These are phyloP conservation scores for Colaptes auratus DNA, from an alignment of 2,113 vertebrate genomes.

Conservation along the genomic window DNA sequence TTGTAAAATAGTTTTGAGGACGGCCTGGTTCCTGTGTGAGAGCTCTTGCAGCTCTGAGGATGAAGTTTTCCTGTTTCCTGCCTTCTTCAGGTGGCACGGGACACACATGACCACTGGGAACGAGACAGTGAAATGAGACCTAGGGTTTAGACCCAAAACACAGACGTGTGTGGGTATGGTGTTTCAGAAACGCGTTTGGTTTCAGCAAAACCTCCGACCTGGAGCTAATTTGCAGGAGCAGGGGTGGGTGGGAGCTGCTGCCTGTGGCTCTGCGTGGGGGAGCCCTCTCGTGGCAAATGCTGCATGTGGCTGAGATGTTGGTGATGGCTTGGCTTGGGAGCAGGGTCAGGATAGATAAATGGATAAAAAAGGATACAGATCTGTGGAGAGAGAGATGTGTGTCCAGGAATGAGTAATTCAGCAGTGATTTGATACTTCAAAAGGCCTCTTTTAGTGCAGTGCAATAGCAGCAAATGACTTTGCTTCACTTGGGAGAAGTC, in stretches of 20 bases:
- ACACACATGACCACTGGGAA: not conserved
- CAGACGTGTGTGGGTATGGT: not conserved
- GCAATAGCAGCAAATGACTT: not conserved
- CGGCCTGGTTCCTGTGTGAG: not conserved
- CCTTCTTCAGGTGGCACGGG: not conserved
- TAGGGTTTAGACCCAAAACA: not conserved
- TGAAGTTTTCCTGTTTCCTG: not conserved
- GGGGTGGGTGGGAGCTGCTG: not conserved
- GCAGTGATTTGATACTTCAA: not conserved
- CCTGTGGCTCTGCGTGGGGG: not conserved
- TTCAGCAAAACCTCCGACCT: not conserved
- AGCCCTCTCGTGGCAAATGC: not conserved
- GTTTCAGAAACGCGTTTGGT: not conserved
- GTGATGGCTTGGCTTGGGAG: not conserved
- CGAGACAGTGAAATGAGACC: not conserved
- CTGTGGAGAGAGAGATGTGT: too few species aligned
- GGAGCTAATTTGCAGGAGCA: fast-evolving
- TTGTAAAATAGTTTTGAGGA: not conserved
- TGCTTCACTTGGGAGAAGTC: not conserved
- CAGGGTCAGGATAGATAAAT: not conserved
- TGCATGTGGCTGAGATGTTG: not conserved
- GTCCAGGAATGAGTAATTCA: not conserved
- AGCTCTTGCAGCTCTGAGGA: not conserved
- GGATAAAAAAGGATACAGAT: too few species aligned
- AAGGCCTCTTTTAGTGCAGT: not conserved